Evolutionary conservation across 2,113 vertebrate species (phyloP).

Genomic region (Nicator chloris): DNA sequence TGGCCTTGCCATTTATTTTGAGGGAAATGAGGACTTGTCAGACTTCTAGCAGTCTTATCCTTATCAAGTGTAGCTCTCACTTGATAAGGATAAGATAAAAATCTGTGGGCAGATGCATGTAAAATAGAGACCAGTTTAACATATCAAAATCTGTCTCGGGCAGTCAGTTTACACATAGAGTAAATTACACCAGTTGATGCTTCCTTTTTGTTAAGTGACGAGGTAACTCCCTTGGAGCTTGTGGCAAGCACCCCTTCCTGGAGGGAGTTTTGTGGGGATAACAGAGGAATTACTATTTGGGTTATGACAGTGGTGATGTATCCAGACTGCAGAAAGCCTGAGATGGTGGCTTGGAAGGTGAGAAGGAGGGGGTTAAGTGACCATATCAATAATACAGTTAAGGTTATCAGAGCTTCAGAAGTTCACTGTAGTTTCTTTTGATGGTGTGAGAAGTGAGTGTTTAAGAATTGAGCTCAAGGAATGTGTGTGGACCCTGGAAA

Average conservation of each 20-base stretch:
- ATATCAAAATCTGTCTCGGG: background rate
- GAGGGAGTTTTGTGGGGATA: background rate
- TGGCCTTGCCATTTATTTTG: background rate
- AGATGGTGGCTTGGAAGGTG: background rate
- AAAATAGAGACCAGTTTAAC: background rate
- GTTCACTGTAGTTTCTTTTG: background rate
- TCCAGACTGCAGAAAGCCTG: background rate
- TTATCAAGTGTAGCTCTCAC: no score
- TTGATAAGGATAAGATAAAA: background rate
- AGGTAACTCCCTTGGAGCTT: no score
- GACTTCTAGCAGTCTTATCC: background rate
- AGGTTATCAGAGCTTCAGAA: background rate
- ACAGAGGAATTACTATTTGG: background rate
- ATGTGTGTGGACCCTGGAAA: background rate
- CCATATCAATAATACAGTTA: background rate
- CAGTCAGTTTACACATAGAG: background rate
- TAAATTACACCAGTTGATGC: background rate
- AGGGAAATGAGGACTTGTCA: background rate
- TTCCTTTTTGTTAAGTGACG: background rate
- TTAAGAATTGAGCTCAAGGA: background rate
- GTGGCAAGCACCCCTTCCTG: background rate
- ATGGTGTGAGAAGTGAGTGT: background rate
- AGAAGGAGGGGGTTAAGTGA: background rate
- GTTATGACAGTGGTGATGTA: background rate
- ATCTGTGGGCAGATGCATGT: background rate